phyloP scores from a whole-genome alignment of 2,113 vertebrate species.

The Pipra filicauda region DNA sequence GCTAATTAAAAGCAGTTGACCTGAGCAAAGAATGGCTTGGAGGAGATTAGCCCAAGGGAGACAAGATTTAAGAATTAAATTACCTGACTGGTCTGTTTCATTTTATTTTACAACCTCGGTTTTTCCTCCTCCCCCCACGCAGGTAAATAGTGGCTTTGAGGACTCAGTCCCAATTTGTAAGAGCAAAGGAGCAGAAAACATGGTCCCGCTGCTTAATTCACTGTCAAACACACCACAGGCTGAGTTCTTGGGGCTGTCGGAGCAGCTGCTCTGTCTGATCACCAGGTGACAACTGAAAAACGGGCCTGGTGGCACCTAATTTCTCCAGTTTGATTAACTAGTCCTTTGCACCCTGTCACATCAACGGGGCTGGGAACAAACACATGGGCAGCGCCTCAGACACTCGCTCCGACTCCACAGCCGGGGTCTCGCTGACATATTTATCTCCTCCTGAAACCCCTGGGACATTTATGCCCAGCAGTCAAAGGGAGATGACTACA shows the following conservation, averaged over 20 bases:
- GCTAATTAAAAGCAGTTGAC: slow-evolving; percentile 69
- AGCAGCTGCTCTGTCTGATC: background rate
- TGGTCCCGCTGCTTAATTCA: background rate
- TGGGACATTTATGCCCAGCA: background rate
- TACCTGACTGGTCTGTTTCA: slow-evolving; percentile 37
- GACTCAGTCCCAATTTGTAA: background rate
- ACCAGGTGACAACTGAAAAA: slow-evolving; percentile 21
- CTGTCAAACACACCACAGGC: background rate
- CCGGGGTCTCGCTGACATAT: background rate
- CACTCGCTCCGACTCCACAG: background rate
- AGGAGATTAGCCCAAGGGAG: slow-evolving; percentile 45
- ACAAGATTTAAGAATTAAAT: slow-evolving; percentile 61
- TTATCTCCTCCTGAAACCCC: background rate
- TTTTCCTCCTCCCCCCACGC: background rate
- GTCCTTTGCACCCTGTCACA: background rate
- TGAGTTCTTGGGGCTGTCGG: background rate
- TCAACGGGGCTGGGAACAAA: background rate
- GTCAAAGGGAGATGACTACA: background rate
- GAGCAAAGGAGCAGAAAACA: slow-evolving; percentile 3
- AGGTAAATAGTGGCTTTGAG: slow-evolving; percentile 20
- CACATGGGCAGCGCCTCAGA: background rate
- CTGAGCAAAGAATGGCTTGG: slow-evolving; percentile 35
- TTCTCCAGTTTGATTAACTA: slow-evolving; percentile 31
- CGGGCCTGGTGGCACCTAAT: background rate
- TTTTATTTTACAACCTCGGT: background rate